These are phyloP conservation scores for Rana temporaria DNA, from an alignment of 2,113 vertebrate species.

Conservation along the genomic window DNA sequence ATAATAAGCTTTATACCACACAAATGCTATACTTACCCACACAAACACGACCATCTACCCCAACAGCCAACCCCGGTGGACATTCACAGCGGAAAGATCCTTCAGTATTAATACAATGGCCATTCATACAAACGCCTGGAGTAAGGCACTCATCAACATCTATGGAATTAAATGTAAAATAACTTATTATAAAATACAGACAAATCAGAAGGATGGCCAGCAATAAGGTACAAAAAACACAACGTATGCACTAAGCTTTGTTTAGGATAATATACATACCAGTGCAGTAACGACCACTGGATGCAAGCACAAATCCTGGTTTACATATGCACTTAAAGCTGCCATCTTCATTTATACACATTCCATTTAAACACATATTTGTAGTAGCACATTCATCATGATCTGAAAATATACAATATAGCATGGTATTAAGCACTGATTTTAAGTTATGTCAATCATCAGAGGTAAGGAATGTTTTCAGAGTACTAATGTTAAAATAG, in stretches of 20 bases:
- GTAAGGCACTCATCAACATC: conserved; percentile 80
- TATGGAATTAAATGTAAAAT: conserved; percentile 45
- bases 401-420: conserved; percentile 64
- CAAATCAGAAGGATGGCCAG: neutral
- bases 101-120: conserved; percentile 77
- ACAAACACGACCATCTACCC: conserved; percentile 77
- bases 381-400: conserved; percentile 75
- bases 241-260: neutral
- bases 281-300: conserved; percentile 74
- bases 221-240: neutral
- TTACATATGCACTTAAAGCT: conserved; percentile 83
- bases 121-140: conserved; percentile 79
- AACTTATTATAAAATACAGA: neutral
- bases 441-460: too few species aligned
- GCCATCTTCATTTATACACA: conserved; percentile 83
- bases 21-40: conserved; percentile 67
- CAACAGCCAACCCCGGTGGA: conserved; percentile 73
- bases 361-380: conserved; percentile 81
- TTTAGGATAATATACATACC: conserved; percentile 64
- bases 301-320: conserved; percentile 75
- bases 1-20: neutral
- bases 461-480: too few species aligned
- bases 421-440: neutral
- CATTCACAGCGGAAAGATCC: conserved; percentile 81
- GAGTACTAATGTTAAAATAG: too few species aligned